A percentile compares a stretch with the other conserved stretches of the same genome.
Conservation (phyloP, 2,113 vertebrate species). For the Callorhinus ursinus region DNA sequence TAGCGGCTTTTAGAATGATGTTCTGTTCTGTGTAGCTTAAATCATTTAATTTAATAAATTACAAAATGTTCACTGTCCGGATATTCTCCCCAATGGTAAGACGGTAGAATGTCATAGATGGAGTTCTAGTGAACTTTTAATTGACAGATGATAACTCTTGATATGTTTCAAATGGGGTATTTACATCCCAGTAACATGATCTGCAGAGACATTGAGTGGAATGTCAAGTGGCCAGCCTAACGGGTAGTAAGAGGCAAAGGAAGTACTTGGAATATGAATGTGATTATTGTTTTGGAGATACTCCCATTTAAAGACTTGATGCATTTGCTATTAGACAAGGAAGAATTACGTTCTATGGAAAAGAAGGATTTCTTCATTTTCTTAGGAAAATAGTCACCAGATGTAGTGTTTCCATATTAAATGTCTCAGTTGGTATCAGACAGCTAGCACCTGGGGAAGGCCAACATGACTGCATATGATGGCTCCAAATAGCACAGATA, state of each 20-base stretch:
- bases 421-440: background rate
- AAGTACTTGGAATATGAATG: constrained; percentile 56
- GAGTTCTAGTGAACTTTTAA: constrained; percentile 49
- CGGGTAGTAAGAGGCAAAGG: constrained; percentile 43
- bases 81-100: background rate
- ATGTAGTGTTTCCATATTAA: constrained; percentile 58
- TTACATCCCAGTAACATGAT: background rate
- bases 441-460: constrained; percentile 51
- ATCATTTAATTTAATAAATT: background rate
- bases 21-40: background rate
- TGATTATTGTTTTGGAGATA: constrained; percentile 52
- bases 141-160: constrained; percentile 37
- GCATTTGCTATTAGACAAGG: constrained; percentile 17
- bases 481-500: constrained; percentile 35
- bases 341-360: constrained; percentile 33
- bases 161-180: background rate
- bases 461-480: background rate
- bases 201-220: background rate
- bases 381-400: constrained; percentile 22
- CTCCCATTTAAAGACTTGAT: constrained; percentile 63
- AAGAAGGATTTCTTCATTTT: constrained; percentile 42
- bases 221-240: constrained; percentile 49
- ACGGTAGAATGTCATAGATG: background rate
- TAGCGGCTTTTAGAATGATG: background rate
- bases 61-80: background rate